A percentile compares a stretch with the other conserved stretches of the same genome.
Conservation (phyloP, 2,113 vertebrate species). For the Lamprologus ornatipinnis region DNA sequence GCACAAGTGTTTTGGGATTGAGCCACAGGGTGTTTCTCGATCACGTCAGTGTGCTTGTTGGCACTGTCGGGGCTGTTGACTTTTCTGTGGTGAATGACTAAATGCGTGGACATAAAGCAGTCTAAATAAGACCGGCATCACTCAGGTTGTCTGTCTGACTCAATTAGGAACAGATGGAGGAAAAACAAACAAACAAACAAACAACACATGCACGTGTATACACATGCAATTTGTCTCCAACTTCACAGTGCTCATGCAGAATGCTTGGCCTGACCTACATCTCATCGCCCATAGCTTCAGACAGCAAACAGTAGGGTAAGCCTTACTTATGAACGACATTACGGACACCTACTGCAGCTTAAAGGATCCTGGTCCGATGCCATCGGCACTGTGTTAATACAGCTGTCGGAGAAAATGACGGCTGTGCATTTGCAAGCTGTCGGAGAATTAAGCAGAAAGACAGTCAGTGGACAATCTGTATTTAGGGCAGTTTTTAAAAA, state of each 20-base stretch:
- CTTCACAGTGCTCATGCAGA: neutral
- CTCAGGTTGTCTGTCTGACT: slow-evolving; percentile 5
- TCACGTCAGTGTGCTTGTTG: neutral
- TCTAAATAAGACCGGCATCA: neutral
- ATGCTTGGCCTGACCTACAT: slow-evolving; percentile 42
- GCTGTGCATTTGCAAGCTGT: neutral
- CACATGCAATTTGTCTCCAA: neutral
- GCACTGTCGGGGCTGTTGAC: neutral
- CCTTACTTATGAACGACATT: slow-evolving; percentile 32
- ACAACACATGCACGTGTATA: neutral
- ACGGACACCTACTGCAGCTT: slow-evolving; percentile 34
- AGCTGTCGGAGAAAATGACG: neutral
- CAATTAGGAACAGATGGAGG: neutral
- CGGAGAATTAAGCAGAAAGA: neutral
- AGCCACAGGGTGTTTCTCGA: neutral
- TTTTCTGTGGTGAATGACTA: neutral
- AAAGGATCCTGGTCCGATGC: neutral
- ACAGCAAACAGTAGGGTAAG: slow-evolving; percentile 55
- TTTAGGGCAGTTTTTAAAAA: slow-evolving; percentile 14
- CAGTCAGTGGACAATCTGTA: neutral
- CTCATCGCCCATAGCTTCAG: slow-evolving; percentile 17
- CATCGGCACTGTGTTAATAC: neutral
- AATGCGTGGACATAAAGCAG: neutral
- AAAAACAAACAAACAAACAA: neutral
- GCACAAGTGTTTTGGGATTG: neutral